These are phyloP conservation scores for Zoanthus sociatus DNA, from an alignment of 92 coral and sea anemone genomes.

Conservation along the genomic window DNA sequence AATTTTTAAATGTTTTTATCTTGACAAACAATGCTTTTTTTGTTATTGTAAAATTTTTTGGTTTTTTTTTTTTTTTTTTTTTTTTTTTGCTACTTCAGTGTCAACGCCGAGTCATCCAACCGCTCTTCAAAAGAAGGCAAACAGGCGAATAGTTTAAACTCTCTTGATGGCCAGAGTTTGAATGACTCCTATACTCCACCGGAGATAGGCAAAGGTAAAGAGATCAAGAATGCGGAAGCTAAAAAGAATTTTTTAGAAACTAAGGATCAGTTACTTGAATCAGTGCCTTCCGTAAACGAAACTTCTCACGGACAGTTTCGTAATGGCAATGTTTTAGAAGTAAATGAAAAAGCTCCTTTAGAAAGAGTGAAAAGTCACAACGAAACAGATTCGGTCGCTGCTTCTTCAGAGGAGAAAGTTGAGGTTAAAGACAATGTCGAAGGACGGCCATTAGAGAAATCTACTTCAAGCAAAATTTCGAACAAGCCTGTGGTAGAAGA, in stretches of 20 bases:
- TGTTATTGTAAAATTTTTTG: too few relatives aligned
- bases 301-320: neutral
- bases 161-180: neutral
- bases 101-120: neutral
- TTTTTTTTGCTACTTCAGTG: neutral
- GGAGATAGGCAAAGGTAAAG: neutral
- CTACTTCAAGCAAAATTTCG: neutral
- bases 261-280: neutral
- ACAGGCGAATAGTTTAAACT: neutral
- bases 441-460: neutral
- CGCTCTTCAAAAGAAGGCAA: neutral
- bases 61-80: neutral
- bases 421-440: neutral
- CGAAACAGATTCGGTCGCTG: neutral
- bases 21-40: too few relatives aligned
- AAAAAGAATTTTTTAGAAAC: neutral
- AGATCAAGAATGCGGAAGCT: neutral
- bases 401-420: neutral
- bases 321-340: neutral
- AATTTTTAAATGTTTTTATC: too few relatives aligned
- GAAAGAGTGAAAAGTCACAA: neutral
- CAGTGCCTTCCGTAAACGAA: neutral
- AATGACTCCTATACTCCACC: neutral
- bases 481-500: slow-evolving; percentile 7
- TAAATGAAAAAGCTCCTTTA: neutral